A percentile compares a stretch with the other conserved stretches of the same genome.
Conservation (phyloP, 1,140 invertebrate species). For the Papilio glaucus region DNA sequence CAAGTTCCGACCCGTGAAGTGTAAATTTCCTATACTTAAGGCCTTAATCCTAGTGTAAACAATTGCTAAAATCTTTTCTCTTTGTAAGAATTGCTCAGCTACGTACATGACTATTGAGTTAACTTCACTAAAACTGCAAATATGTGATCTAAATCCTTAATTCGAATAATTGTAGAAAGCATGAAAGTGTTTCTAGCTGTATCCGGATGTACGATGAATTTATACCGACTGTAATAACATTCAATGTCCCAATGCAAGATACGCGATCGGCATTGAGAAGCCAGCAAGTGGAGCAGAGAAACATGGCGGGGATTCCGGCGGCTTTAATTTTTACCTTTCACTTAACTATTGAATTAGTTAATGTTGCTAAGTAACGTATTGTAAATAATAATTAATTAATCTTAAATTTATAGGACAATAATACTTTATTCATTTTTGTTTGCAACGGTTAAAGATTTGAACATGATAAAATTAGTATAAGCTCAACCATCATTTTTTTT, state of each 20-base stretch:
- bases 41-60: no score
- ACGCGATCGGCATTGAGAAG: slow-evolving; percentile 25
- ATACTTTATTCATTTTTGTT: not conserved
- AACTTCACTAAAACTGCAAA: not conserved
- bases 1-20: no score
- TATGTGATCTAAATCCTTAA: slow-evolving; percentile 15
- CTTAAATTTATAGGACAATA: not conserved
- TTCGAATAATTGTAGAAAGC: slow-evolving; percentile 16
- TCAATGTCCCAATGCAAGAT: slow-evolving; percentile 19
- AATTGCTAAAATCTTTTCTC: no score
- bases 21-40: no score
- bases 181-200: slow-evolving; percentile 17
- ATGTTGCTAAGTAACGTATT: not conserved
- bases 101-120: no score
- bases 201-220: slow-evolving; percentile 25
- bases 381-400: not conserved
- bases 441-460: no score
- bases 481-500: no score
- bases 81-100: no score
- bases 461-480: no score
- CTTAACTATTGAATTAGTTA: slow-evolving; percentile 17
- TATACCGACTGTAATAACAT: slow-evolving; percentile 11
- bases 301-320: slow-evolving; percentile 13
- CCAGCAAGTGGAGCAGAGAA: slow-evolving; percentile 18
- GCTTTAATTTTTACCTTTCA: slow-evolving; percentile 24